Base-by-base conservation (phyloP, 2,113 vertebrate genomes). In the Hymenochirus boettgeri region DNA sequence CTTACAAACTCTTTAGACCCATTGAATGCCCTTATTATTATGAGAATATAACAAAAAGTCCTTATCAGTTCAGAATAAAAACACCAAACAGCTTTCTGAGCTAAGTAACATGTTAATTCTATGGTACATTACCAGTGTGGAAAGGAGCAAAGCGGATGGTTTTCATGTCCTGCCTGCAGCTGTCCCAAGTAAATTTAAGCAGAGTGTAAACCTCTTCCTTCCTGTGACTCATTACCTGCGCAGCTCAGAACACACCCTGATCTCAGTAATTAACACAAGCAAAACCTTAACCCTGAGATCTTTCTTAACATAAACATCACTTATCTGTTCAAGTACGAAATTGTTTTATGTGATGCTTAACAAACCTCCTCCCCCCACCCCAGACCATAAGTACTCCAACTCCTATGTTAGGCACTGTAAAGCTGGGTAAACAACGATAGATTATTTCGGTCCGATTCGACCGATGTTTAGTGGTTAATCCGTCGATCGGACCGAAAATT, bases 131-230 rank as follows among this genome's bases (percentile, higher is more conserved):
- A 59, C 67, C 62, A 54, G 3, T 26, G 50, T 2, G 67, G 27
- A 27, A 62, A 62, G 13, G 50, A 35, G 52, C 26, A 61, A n/a
- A n/a, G 54, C 52, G 58, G 5, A 47, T 21, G 19, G 58, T 62
- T 39, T 27, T 56, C 67, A 57, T 57, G 17, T 18, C 62, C n/a
- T n/a, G n/a, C 15, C 39, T 19, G 1, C 3, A 5, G 19, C 26
- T 47, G 24, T 35, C 24, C n/a, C n/a, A n/a, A 7, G 10, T 52
- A 3, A 6, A 22, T 59, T n/a, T n/a, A n/a, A 15, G 31, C 24
- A n/a, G 17, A 15, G 60, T 18, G 12, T 25, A 39, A 39, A 29
- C 6, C 17, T 31, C 27, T 53, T 26, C 5, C 21, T 42, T 15
- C 8, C 51, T 23, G 22, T 22, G 33, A n/a, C 19, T 11, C n/a